These are phyloP conservation scores for Perithous albicinctus DNA, from an alignment of 2,888 invertebrate species.

Conservation along the genomic window DNA sequence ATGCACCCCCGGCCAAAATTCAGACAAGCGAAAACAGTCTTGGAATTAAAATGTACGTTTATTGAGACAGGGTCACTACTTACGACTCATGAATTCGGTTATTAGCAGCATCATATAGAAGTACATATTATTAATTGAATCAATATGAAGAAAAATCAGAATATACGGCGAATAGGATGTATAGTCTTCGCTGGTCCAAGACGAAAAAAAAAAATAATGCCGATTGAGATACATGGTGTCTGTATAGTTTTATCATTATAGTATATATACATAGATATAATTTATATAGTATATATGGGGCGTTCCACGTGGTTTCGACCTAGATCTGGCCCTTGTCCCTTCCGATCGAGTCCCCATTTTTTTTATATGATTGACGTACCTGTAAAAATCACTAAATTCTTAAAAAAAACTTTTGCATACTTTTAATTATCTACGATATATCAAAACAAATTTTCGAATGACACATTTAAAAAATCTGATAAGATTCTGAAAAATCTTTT, in stretches of 20 bases:
- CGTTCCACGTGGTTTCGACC: too few relatives aligned
- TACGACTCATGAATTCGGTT: conserved; percentile 20
- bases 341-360: too few relatives aligned
- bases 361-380: too few relatives aligned
- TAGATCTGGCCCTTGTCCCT: too few relatives aligned
- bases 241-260: conserved; percentile 19
- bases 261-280: conserved; percentile 14
- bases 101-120: conserved; percentile 41
- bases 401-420: too few relatives aligned
- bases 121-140: conserved; percentile 28
- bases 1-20: conserved; percentile 4
- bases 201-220: conserved; percentile 17
- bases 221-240: conserved; percentile 35
- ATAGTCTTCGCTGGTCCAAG: conserved; percentile 55
- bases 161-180: conserved; percentile 23
- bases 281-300: conserved; percentile 11
- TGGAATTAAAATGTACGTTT: conserved; percentile 7
- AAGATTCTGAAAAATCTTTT: too few relatives aligned
- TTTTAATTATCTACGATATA: too few relatives aligned
- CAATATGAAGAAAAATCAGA: conserved; percentile 35
- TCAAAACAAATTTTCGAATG: too few relatives aligned
- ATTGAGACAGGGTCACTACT: neutral
- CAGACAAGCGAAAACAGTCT: conserved; percentile 16
- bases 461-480: too few relatives aligned
- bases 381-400: too few relatives aligned